Evolutionary conservation across 2,113 vertebrate species (phyloP), one percentile per base, ranked within the genome.

Genomic region (Megaptera novaeangliae): DNA sequence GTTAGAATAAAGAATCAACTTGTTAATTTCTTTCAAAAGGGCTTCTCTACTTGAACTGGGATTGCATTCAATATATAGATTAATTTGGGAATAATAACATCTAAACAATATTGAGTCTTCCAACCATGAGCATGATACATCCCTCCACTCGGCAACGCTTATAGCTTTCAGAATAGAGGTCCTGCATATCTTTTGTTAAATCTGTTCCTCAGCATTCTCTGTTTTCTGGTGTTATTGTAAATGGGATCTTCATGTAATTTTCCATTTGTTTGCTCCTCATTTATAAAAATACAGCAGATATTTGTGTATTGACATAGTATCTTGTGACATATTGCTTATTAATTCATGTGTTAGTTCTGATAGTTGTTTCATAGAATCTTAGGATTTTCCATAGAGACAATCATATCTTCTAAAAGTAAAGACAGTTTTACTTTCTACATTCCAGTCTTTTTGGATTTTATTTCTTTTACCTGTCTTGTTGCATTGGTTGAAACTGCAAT

Each of bases 121-220:
- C 9, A 20, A 2, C 31, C 46, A 13, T 2, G 17, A 59, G n/a
- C 21, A 4, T 1, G 15, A 3, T 0, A 11, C 7, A 57, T 3
- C 44, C n/a, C 27, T 55, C 31, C 21, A 46, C 57, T 68, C 29
- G 18, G 9, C 13, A 59, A 17, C 6, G 18, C 6, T 17, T 25
- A 11, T 3, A 21, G 21, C 17, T 14, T 94, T 68, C 49, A 34
- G 63, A 20, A 1, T 2, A 5, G 29, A 49, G 5, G 23, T 59
- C 74, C n/a, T 23, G 23, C 18, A 0, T 68, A 5, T 20, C 55
- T 64, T 63, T 41, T 11, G 23, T 81, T 39, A 44, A 41, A 75
- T 46, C 31, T 72, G 25, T 61, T 80, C 82, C 66, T 59, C 18
- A 31, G 41, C 69, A 5, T 57, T 31, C 63, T 71, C 82, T 41